A percentile compares a stretch with the other conserved stretches of the same genome.
These are phyloP conservation scores for Exocentrus adspersus DNA, from an alignment of 2,888 invertebrate genomes.

Conservation along the genomic window DNA sequence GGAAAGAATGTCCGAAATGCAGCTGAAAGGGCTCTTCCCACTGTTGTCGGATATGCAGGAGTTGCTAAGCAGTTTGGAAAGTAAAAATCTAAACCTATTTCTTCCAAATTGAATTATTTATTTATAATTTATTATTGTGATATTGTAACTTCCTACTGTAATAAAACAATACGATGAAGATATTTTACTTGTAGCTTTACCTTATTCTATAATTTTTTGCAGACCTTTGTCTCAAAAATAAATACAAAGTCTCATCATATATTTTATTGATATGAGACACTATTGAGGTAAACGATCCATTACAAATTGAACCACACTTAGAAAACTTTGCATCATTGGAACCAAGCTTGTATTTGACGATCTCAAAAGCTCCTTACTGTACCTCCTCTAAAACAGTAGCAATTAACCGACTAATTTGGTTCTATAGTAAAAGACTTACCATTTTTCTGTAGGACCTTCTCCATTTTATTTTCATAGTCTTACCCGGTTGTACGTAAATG, in stretches of 20 bases:
- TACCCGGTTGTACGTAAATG: slow-evolving; percentile 3
- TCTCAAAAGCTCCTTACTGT: neutral
- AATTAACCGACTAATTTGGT: neutral
- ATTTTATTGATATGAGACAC: neutral
- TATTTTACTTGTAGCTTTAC: neutral
- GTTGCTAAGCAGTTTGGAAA: slow-evolving; percentile 11
- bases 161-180: neutral
- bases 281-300: neutral
- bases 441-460: slow-evolving; percentile 5
- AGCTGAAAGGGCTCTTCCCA: slow-evolving; percentile 32
- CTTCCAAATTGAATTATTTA: neutral
- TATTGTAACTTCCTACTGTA: neutral
- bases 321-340: neutral
- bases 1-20: slow-evolving; percentile 37
- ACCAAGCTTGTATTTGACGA: neutral
- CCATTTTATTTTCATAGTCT: slow-evolving; percentile 8
- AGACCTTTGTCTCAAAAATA: neutral
- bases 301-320: neutral
- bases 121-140: neutral
- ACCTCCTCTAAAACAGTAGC: neutral
- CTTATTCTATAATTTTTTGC: neutral
- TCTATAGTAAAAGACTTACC: neutral
- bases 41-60: slow-evolving; percentile 30
- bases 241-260: neutral
- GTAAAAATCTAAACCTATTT: neutral